Evolutionary conservation across 2,113 vertebrate species (phyloP), one percentile per base, ranked within the genome.

Genomic region (Caretta caretta): DNA sequence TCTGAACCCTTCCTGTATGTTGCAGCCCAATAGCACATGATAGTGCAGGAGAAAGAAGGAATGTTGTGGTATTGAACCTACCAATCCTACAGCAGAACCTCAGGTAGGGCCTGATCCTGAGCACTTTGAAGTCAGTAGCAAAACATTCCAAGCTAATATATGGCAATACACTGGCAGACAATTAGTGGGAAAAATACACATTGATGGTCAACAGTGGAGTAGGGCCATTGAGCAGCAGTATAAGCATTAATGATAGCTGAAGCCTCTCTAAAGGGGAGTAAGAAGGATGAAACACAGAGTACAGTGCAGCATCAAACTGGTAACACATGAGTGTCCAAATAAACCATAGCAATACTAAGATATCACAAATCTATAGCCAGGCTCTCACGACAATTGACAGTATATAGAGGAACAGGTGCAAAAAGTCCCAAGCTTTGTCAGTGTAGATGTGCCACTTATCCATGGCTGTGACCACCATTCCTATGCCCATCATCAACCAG

Each of bases 341-440:
- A 5, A 90, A 86, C 1, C 1, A 50, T 54, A 54, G 42, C 1
- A 83, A 85, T 85, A 1, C 22, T 22, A n/a, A 24, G 12, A 76
- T 83, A 8, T 87, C 82, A 62, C 8, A 10, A 42, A 4, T 82
- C 14, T 76, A 35, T 62, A 42, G n/a, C 51, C 48, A 72, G 89
- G 57, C 2, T 2, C 5, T 69, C 42, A 10, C 4, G 27, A 2
- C 31, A 94, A 54, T 1, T 1, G 1, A 8, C 16, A n/a, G 22
- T 1, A 14, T 84, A 57, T 31, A 14, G 88, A 86, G 24, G 24
- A 1, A 27, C 10, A 80, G 89, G 19, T 8, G 90, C 87, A 93
- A 80, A 94, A 89, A 7, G 2, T 0, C 2, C 83, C 27, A 31
- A 90, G 84, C 49, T 50, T 72, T 54, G 17, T 22, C 38, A 65